phyloP scores from a whole-genome alignment of 2,888 invertebrate species.

The Heteropelma amictum region DNA sequence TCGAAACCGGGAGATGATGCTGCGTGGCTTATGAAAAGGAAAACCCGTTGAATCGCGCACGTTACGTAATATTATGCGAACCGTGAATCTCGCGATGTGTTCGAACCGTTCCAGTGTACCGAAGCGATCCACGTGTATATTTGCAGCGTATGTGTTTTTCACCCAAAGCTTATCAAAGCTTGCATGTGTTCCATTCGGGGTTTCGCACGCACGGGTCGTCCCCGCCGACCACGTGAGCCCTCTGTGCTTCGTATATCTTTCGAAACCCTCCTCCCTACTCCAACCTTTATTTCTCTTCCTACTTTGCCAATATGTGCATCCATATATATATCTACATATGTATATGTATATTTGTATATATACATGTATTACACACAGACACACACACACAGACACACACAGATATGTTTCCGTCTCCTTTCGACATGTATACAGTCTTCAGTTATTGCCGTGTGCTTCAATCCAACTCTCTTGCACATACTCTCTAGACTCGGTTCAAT shows the following conservation, averaged over 20 bases:
- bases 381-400: background rate
- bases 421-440: conserved; percentile 59
- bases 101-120: conserved; percentile 68
- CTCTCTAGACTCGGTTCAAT: conserved; percentile 70
- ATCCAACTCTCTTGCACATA: conserved; percentile 37
- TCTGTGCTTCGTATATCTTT: conserved; percentile 65
- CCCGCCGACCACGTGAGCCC: conserved; percentile 68
- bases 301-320: conserved; percentile 44
- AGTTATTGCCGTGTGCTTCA: conserved; percentile 46
- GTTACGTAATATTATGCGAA: conserved; percentile 72
- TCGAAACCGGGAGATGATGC: conserved; percentile 42
- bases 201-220: conserved; percentile 75
- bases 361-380: background rate
- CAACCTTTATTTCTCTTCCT: conserved; percentile 46
- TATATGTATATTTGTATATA: background rate
- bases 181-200: conserved; percentile 75
- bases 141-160: conserved; percentile 63
- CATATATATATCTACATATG: conserved; percentile 15
- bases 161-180: conserved; percentile 75
- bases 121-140: conserved; percentile 8
- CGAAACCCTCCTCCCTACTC: conserved; percentile 31
- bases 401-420: conserved; percentile 31
- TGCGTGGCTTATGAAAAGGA: conserved; percentile 67
- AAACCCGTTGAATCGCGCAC: conserved; percentile 63
- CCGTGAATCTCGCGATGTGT: conserved; percentile 66